Percentiles rank a stretch among this genome's conserved stretches.
Evolutionary conservation across 2,888 invertebrate species (phyloP).

Genomic region (Eupithecia tripunctaria): DNA sequence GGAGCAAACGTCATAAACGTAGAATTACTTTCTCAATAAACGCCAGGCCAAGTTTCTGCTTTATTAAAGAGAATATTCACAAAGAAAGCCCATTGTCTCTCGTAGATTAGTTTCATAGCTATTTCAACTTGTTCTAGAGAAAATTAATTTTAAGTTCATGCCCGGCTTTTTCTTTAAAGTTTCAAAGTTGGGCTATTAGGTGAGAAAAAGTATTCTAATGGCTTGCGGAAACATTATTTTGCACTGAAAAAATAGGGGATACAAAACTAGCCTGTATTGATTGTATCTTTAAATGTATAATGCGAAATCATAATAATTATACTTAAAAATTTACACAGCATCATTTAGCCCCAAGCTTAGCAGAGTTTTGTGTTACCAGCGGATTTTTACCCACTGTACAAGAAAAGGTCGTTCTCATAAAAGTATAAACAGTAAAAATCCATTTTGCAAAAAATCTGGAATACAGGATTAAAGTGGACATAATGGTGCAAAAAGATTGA

Average conservation of each 20-base stretch:
- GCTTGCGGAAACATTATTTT: neutral
- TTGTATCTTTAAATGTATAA: neutral
- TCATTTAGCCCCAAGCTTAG: neutral
- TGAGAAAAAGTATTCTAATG: conserved; percentile 7
- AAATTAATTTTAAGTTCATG: conserved; percentile 65
- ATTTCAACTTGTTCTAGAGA: conserved; percentile 64
- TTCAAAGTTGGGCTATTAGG: conserved; percentile 24
- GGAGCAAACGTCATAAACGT: conserved; percentile 16
- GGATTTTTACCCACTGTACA: too few species aligned
- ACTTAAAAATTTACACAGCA: neutral
- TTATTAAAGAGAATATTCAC: conserved; percentile 48
- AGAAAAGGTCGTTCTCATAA: too few species aligned
- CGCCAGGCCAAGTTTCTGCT: conserved; percentile 37
- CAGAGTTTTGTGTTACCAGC: too few species aligned
- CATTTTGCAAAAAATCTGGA: too few species aligned
- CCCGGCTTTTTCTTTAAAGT: conserved; percentile 44
- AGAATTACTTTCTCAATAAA: conserved; percentile 38
- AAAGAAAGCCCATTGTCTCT: conserved; percentile 56
- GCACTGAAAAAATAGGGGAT: neutral
- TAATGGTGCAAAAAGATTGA: too few species aligned
- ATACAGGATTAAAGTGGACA: too few species aligned
- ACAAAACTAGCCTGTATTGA: neutral
- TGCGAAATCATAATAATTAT: neutral
- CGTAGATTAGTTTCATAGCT: conserved; percentile 71
- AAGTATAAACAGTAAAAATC: too few species aligned